These are phyloP conservation scores for Hylomyscus alleni DNA, from an alignment of 2,797 vertebrate genomes.

Conservation along the genomic window DNA sequence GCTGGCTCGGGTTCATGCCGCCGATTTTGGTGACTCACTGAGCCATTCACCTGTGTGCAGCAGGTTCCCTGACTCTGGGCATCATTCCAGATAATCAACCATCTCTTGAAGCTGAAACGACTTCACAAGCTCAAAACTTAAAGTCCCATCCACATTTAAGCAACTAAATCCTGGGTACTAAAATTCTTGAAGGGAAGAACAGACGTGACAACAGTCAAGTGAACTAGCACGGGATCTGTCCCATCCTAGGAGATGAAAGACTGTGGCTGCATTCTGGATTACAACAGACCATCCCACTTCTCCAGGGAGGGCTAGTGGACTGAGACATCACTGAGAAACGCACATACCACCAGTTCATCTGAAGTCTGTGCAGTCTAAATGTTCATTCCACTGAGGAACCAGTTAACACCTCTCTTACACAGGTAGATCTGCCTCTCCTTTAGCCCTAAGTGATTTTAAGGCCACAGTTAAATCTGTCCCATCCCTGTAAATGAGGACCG, in stretches of 20 bases:
- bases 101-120: background rate
- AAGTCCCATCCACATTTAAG: background rate
- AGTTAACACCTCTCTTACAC: background rate
- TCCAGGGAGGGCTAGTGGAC: fast-evolving
- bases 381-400: background rate
- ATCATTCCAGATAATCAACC: background rate
- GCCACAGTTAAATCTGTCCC: background rate
- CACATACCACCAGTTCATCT: background rate
- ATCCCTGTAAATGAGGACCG: background rate
- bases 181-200: background rate
- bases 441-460: background rate
- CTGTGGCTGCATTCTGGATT: background rate
- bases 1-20: background rate
- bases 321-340: background rate
- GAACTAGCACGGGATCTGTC: background rate
- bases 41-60: background rate
- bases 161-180: background rate
- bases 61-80: background rate
- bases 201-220: background rate
- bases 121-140: slow-evolving; percentile 46
- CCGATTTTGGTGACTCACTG: background rate
- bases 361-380: background rate
- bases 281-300: fast-evolving
- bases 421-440: background rate
- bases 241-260: background rate